These are phyloP conservation scores for human (Homo sapiens) DNA, from an alignment of 2,113 vertebrate genomes.

Conservation along the genomic window DNA sequence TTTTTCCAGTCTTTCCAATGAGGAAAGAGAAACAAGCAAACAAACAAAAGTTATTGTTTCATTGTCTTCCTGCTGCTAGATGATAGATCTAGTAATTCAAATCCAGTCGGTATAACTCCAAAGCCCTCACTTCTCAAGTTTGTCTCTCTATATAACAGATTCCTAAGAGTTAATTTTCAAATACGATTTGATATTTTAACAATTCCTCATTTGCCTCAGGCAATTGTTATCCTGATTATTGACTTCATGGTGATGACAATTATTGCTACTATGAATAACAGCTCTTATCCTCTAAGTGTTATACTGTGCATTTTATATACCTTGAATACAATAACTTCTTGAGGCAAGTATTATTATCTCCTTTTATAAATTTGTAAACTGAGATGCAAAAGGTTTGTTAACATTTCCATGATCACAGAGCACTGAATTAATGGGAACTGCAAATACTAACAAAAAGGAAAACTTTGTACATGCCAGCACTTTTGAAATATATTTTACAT, in stretches of 20 bases:
- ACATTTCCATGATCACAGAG: not conserved
- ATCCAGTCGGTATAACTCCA: not conserved
- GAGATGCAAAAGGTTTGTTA: not conserved
- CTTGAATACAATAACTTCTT: not conserved
- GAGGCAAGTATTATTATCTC: not conserved
- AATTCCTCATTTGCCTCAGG: not conserved
- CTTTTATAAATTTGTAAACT: not conserved
- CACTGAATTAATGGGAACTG: not conserved
- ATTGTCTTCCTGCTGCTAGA: not conserved
- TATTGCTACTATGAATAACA: not conserved
- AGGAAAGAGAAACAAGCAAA: not conserved
- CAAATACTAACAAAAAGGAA: not conserved
- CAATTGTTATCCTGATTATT: not conserved
- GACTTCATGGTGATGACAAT: not conserved
- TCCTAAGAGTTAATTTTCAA: constrained; percentile 6
- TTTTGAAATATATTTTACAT: not conserved
- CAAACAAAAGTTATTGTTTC: not conserved
- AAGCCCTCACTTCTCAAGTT: not conserved
- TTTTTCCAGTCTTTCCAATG: constrained; percentile 22
- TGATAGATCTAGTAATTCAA: not conserved
- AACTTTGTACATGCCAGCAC: not conserved
- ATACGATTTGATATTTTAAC: constrained; percentile 6
- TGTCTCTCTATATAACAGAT: not conserved
- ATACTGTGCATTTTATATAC: not conserved
- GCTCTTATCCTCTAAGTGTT: not conserved